These are phyloP conservation scores for Scartelaos histophorus DNA, from an alignment of 2,113 vertebrate species.

Conservation along the genomic window DNA sequence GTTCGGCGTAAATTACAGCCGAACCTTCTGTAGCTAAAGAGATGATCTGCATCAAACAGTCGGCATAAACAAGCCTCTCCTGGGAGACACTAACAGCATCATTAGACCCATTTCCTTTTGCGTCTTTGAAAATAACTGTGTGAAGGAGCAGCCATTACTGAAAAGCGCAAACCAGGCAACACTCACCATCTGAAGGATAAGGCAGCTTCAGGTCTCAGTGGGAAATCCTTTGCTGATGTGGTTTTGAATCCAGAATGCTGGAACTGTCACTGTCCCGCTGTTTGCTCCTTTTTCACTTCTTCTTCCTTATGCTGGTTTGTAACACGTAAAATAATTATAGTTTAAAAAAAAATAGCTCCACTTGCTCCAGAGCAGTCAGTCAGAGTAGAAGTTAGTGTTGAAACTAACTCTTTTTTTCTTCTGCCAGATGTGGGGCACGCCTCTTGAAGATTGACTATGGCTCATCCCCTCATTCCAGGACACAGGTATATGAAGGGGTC, in stretches of 20 bases:
- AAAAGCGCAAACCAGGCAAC: constrained; percentile 22
- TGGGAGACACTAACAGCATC: neutral
- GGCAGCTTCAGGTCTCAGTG: constrained; percentile 21
- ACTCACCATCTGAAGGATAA: constrained; percentile 49
- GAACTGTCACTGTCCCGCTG: constrained; percentile 9
- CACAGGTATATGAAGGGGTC: constrained; percentile 10
- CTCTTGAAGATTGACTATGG: constrained; percentile 6
- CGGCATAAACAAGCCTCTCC: neutral
- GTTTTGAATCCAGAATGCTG: constrained; percentile 23
- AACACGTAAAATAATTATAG: constrained; percentile 34
- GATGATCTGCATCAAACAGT: constrained; percentile 3
- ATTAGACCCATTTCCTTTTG: neutral
- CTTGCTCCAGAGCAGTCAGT: constrained; percentile 23
- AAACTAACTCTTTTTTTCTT: constrained; percentile 36
- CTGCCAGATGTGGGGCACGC: constrained; percentile 53
- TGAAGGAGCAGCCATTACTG: constrained; percentile 3
- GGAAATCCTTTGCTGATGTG: constrained; percentile 16
- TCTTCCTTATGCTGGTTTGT: constrained; percentile 19
- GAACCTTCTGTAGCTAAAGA: constrained; percentile 18
- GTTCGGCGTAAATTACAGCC: neutral
- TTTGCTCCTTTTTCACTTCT: constrained; percentile 21
- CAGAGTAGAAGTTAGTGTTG: constrained; percentile 23
- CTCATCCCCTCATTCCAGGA: neutral
- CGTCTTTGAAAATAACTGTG: constrained; percentile 3
- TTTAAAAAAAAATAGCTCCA: neutral